These are phyloP conservation scores for Tapirus terrestris DNA, from an alignment of 2,113 vertebrate genomes.

Conservation along the genomic window DNA sequence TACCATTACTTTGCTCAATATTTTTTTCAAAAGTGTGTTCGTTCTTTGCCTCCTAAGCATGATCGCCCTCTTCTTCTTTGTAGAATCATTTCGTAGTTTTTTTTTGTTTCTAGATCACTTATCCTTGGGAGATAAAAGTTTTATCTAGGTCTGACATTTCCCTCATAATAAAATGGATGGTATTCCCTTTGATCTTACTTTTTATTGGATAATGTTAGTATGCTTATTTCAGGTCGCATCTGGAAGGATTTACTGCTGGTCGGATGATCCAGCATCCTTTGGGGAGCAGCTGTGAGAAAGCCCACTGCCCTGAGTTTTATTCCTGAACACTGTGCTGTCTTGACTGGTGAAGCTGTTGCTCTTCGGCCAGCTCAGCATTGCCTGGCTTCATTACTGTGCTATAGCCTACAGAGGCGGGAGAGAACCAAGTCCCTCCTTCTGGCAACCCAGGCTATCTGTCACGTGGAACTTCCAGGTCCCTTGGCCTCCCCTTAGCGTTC, in stretches of 20 bases:
- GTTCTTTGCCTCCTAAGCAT: neutral
- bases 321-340: neutral
- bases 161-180: neutral
- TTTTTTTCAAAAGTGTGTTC: neutral
- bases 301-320: neutral
- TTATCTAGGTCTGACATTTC: constrained; percentile 18
- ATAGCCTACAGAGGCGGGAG: neutral
- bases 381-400: neutral
- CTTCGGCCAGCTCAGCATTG: neutral
- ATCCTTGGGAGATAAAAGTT: constrained; percentile 15
- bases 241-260: neutral
- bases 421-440: neutral
- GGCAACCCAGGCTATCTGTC: neutral
- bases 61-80: neutral
- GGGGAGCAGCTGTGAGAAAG: neutral
- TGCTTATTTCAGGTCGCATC: neutral
- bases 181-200: constrained; percentile 12
- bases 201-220: neutral
- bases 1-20: neutral
- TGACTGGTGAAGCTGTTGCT: neutral
- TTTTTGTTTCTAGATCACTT: neutral
- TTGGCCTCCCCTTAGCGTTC: neutral
- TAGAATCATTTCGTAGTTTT: neutral
- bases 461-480: neutral
- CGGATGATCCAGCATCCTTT: neutral